These are phyloP conservation scores for Oryzias curvinotus DNA, from an alignment of 2,113 vertebrate genomes.

Conservation along the genomic window DNA sequence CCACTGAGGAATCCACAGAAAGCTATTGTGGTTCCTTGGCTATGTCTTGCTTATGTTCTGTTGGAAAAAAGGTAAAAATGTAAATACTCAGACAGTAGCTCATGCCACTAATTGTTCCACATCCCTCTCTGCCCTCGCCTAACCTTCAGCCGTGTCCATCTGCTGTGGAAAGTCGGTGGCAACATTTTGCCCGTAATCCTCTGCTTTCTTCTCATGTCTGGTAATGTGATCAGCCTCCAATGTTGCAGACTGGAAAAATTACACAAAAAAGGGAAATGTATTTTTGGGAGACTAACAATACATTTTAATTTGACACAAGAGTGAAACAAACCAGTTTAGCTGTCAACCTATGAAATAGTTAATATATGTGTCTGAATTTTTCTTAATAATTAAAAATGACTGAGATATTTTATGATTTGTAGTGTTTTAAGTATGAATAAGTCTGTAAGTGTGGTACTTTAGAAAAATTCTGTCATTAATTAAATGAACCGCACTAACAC, in stretches of 20 bases:
- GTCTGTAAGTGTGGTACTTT: too few species aligned
- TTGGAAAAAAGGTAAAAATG: slow-evolving; percentile 26
- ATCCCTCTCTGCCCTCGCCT: neutral
- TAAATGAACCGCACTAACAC: too few species aligned
- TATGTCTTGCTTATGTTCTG: slow-evolving; percentile 24
- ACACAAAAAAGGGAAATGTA: neutral
- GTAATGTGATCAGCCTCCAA: slow-evolving; percentile 9
- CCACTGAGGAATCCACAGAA: neutral
- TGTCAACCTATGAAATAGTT: too few species aligned
- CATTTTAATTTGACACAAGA: neutral
- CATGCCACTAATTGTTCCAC: neutral
- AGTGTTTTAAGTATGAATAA: too few species aligned
- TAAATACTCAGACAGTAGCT: slow-evolving; percentile 11
- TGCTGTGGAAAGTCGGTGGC: slow-evolving; percentile 18
- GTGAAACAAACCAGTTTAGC: too few species aligned
- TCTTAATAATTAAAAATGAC: too few species aligned
- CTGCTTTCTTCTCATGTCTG: slow-evolving; percentile 47
- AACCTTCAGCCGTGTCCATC: slow-evolving; percentile 29
- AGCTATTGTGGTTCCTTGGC: slow-evolving; percentile 20
- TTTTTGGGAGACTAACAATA: neutral
- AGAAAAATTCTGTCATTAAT: too few species aligned
- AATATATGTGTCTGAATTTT: too few species aligned
- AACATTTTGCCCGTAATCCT: slow-evolving; percentile 35
- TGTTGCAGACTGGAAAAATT: slow-evolving; percentile 20
- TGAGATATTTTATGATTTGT: too few species aligned